Evolutionary conservation across 2,113 vertebrate genomes (phyloP), one percentile per base, ranked within the genome.

Genomic region (Bagarius yarrelli): DNA sequence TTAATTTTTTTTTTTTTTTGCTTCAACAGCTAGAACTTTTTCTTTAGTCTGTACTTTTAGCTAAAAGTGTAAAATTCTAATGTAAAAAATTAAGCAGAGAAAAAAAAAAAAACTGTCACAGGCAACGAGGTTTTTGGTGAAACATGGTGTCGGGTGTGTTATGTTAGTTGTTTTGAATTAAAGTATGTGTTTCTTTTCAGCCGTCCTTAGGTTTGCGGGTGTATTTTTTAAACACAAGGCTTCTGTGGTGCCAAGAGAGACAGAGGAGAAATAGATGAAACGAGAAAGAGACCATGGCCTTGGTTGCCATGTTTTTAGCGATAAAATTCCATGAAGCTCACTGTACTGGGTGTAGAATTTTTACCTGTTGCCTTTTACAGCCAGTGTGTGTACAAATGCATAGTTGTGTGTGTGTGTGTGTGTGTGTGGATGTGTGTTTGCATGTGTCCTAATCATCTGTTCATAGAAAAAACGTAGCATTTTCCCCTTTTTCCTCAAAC

Each of bases 181-280:
- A 13, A 27, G 25, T 60, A 15, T 27, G 59, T 60, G 4, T 50
- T 60, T 77, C 23, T 52, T 8, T 71, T 19, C 30, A 30, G 44
- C 27, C 3, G 8, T 27, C 36, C 23, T 69, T 47, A 36, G 9
- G 9, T 80, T 19, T 61, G 56, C 50, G n/a, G 70, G 9, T 59
- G n/a, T 71, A 12, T 71, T n/a, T 40, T 34, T 59, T 11, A 30
- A 36, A n/a, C 13, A 27, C 25, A 2, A 83, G 83, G 85, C 73
- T 55, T 40, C 74, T 59, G 34, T 27, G 5, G 16, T 40, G 18
- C 16, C 19, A 18, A 67, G 63, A 56, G 23, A 36, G 61, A 69
- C 15, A 18, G 75, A 83, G 79, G 78, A 76, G 82, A 85, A 79
- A 82, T n/a, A 61, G 47, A 36, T 3, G 0, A 0, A 47, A 21